Percentiles rank a stretch among this genome's conserved stretches.
Conservation (phyloP, 2,797 vertebrate genomes). For the Notoglanidium macrostoma region DNA sequence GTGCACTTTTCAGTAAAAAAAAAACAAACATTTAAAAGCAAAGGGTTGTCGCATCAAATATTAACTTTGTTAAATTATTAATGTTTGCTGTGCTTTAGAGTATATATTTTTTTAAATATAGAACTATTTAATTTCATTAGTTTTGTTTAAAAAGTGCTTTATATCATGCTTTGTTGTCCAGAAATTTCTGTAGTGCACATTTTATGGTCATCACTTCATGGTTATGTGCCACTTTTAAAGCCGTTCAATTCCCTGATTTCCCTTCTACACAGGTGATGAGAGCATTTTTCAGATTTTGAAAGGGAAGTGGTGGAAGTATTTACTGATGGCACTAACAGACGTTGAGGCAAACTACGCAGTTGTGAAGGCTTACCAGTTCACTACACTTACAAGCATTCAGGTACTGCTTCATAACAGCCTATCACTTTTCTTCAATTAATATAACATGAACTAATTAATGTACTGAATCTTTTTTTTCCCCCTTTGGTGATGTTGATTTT, state of each 20-base stretch:
- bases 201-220: not conserved
- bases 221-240: not conserved
- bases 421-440: not conserved
- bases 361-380: slow-evolving; percentile 94
- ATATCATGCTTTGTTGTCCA: not conserved
- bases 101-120: too few species aligned
- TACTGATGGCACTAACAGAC: slow-evolving; percentile 86
- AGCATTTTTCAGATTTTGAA: slow-evolving; percentile 85
- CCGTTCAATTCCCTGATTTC: not conserved
- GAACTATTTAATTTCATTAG: too few species aligned
- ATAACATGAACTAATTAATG: not conserved
- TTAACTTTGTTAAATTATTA: too few species aligned
- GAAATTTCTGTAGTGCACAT: not conserved
- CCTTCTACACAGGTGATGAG: slow-evolving; percentile 70
- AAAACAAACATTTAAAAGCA: too few species aligned
- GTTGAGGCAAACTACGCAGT: slow-evolving; percentile 94
- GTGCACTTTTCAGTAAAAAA: too few species aligned
- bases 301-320: slow-evolving; percentile 92
- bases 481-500: not conserved
- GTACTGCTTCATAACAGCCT: slow-evolving; percentile 64
- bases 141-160: not conserved
- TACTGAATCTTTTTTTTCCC: not conserved
- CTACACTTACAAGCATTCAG: slow-evolving; percentile 95
- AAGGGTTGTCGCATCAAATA: too few species aligned
- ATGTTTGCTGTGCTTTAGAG: too few species aligned